Conservation (phyloP, 2,888 invertebrate species). For the Eupithecia pulchellata region DNA sequence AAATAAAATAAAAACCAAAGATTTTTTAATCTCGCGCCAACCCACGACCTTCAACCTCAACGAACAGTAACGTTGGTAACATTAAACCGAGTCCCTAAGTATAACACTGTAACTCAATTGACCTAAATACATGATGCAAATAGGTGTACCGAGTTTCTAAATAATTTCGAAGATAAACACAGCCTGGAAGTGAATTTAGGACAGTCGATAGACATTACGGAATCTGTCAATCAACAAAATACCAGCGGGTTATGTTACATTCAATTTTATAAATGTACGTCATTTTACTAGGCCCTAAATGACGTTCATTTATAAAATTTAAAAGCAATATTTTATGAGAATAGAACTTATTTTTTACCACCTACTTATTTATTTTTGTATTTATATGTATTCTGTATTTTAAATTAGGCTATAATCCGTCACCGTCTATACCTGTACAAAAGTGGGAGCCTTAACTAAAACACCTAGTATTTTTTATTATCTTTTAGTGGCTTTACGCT, state of each 20-base stretch:
- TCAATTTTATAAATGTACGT: constrained; percentile 8
- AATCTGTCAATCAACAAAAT: constrained; percentile 8
- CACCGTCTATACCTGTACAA: too few relatives aligned
- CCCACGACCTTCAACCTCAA: too few relatives aligned
- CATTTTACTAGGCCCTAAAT: not conserved
- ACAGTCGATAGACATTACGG: constrained; percentile 9
- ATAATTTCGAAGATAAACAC: constrained; percentile 14
- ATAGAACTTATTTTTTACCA: not conserved
- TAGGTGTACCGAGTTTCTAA: constrained; percentile 14
- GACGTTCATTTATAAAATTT: too few relatives aligned
- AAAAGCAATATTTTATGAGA: not conserved
- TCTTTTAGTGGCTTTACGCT: too few relatives aligned
- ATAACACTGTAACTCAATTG: constrained; percentile 35
- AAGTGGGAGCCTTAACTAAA: too few relatives aligned
- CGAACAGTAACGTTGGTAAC: not conserved
- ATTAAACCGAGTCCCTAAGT: not conserved
- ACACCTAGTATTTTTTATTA: too few relatives aligned
- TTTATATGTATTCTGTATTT: too few relatives aligned
- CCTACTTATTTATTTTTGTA: too few relatives aligned
- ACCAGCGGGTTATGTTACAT: not conserved
- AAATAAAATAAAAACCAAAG: too few relatives aligned
- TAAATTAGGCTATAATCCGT: too few relatives aligned
- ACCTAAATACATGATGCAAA: constrained; percentile 37
- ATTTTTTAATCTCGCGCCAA: too few relatives aligned
- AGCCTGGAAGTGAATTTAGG: constrained; percentile 2